Evolutionary conservation across 2,113 vertebrate species (phyloP), one percentile per base, ranked within the genome.

Genomic region (Myiopsitta monachus): DNA sequence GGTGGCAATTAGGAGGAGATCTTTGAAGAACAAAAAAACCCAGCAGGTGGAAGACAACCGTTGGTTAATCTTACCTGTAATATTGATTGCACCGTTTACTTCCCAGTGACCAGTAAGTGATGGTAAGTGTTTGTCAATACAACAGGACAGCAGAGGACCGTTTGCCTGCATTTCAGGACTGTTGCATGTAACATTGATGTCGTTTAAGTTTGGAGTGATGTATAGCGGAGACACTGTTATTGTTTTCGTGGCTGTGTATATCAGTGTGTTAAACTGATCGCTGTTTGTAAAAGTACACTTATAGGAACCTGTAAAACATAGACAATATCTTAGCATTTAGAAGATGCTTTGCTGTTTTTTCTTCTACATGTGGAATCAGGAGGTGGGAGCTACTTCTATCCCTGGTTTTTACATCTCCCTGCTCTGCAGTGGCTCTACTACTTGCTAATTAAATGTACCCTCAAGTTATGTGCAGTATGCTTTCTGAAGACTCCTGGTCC

Each of bases 261-360:
- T 85, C 63, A 95, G 44, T 18, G 87, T 94, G 51, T 88, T 33
- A 26, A 76, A 4, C 0, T 0, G 4, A 30, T 16, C 11, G 5
- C 28, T 24, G 1, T 2, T 73, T 43, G 38, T 81, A 88, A 98
- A 95, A 36, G 21, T 18, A 12, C 98, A 98, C 3, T 6, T 74
- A 14, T 98, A 98, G 63, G 87, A 38, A 92, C 97, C 98, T 98
- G 95, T 14, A 94, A 64, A 82, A 31, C 44, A 94, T 6, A 92
- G 39, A 92, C 5, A 83, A n/a, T 64, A 66, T 19, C 24, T 83
- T 74, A 76, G 14, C 9, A 28, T 1, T 12, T 30, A 61, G 64
- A 75, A 74, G 33, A 38, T 1, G 0, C 19, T 93, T 76, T 49
- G 7, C 33, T 70, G 22, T 1, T 19, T 70, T 90, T 61, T 16